A percentile compares a stretch with the other conserved stretches of the same genome.
These are phyloP conservation scores for Lepus oiostolus DNA, from an alignment of 2,797 vertebrate genomes.

Conservation along the genomic window DNA sequence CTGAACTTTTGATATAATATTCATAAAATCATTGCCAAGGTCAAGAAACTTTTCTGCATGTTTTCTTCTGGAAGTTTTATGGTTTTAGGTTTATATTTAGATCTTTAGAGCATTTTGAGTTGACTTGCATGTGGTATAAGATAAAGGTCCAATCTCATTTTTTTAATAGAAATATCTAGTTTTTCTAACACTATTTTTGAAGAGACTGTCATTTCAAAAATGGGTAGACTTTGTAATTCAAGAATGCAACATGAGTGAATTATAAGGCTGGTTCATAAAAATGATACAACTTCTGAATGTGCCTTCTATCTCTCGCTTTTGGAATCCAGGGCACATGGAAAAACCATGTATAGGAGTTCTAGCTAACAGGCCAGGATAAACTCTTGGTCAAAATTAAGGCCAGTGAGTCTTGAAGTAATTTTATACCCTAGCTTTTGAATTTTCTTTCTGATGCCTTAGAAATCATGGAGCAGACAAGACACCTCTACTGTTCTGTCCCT, in stretches of 20 bases:
- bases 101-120: not conserved
- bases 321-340: not conserved
- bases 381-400: not conserved
- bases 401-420: not conserved
- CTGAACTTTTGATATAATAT: not conserved
- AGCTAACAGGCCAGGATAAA: not conserved
- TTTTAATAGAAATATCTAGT: not conserved
- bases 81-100: not conserved
- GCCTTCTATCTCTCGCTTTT: not conserved
- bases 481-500: not conserved
- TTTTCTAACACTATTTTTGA: not conserved
- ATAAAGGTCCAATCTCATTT: not conserved
- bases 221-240: not conserved
- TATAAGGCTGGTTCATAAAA: not conserved
- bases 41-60: not conserved
- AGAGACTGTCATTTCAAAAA: not conserved
- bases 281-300: not conserved
- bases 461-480: not conserved
- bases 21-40: not conserved
- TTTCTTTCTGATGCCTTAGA: not conserved
- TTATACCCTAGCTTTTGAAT: not conserved
- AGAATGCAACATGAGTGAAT: not conserved
- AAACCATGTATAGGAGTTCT: not conserved
- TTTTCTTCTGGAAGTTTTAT: not conserved
- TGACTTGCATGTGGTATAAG: not conserved